phyloP scores from a whole-genome alignment of 2,888 invertebrate genomes.

The Caenorhabditis sulstoni region DNA sequence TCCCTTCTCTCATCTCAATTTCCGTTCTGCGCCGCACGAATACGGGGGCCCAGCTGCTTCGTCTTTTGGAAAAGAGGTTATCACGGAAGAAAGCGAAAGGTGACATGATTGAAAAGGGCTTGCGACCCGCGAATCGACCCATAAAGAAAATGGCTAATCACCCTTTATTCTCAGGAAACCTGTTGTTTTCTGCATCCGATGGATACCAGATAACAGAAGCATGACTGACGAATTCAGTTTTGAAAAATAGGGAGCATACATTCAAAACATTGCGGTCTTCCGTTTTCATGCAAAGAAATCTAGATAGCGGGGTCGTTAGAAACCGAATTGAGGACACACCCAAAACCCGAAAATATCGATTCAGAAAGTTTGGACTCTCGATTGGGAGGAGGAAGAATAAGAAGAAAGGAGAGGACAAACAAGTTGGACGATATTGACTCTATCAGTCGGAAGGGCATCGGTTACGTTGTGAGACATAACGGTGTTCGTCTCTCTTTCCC shows the following conservation, averaged over 20 bases:
- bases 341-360: slow-evolving; percentile 6
- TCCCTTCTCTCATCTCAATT: slow-evolving; percentile 25
- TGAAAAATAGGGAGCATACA: not conserved
- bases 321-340: slow-evolving; percentile 37
- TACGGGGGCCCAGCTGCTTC: slow-evolving; percentile 18
- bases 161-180: slow-evolving; percentile 22
- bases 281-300: slow-evolving; percentile 6
- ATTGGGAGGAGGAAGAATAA: not conserved
- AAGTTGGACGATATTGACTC: slow-evolving; percentile 30
- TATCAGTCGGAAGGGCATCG: slow-evolving; percentile 9
- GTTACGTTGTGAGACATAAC: slow-evolving; percentile 3
- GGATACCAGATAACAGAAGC: slow-evolving; percentile 24
- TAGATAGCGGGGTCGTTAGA: slow-evolving; percentile 19
- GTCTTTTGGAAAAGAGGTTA: slow-evolving; percentile 41
- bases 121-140: slow-evolving; percentile 33
- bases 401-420: slow-evolving; percentile 20
- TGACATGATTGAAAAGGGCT: slow-evolving; percentile 46
- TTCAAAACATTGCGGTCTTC: slow-evolving; percentile 12
- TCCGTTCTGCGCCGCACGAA: slow-evolving; percentile 23
- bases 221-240: slow-evolving; percentile 25
- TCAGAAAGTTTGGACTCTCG: slow-evolving; percentile 5
- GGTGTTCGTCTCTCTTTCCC: not conserved
- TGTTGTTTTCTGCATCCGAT: not conserved
- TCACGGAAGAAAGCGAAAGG: slow-evolving; percentile 48
- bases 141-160: slow-evolving; percentile 48